Evolutionary conservation across 2,113 vertebrate genomes (phyloP), one percentile per base, ranked within the genome.

Genomic region (Tetrao urogallus): DNA sequence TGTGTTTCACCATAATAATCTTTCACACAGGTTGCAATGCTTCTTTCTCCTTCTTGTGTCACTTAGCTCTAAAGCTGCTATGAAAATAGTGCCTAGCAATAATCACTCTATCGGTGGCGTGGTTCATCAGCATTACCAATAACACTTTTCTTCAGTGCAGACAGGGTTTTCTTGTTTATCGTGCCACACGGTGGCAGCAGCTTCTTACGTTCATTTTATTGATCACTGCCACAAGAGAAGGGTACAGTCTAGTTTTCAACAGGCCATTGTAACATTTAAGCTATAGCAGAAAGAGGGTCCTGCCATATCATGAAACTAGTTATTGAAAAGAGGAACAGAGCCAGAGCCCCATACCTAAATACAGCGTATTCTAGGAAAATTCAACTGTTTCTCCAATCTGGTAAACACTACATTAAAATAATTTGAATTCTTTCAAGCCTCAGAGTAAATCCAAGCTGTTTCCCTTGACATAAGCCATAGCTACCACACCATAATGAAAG

Each of bases 101-200:
- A 77, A 42, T 65, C 14, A 52, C 16, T 57, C 34, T 65, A 22
- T 13, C 34, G 6, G 42, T 57, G 34, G 3, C 15, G 24, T 27
- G 82, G 66, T 13, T 87, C 47, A n/a, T 36, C 47, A 73, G 3
- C 17, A 38, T 86, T 58, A 28, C 25, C 30, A 66, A 69, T 43
- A 86, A 22, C 3, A 10, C 2, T 63, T 90, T 90, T 32, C 22
- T 63, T 8, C 42, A 42, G 13, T 10, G 36, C 6, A 71, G 38
- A 15, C 18, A 52, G 11, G 11, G 1, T 19, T 64, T 82, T 74
- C 25, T 48, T 42, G 5, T 64, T 84, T 24, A 72, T 12, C 8
- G 86, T 85, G 52, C 84, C 91, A 85, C 89, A 91, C 0, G 89
- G 66, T 95, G 93, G 74, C 91, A 93, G 74, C 82, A 84, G 20